Conservation (phyloP, 1,140 invertebrate genomes). For the Dolichoris vasculosae region DNA sequence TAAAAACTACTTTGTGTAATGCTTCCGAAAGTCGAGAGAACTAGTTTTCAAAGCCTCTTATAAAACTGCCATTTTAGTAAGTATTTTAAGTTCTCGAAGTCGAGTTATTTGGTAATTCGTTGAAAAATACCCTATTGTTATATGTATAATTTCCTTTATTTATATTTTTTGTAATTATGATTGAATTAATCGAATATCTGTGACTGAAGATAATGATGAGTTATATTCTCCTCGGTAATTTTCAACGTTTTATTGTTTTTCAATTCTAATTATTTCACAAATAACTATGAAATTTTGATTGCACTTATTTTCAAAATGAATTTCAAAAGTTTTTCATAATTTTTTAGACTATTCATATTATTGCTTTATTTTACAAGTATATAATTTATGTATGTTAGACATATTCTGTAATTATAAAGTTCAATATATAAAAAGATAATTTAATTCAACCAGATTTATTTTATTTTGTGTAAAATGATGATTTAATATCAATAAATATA, state of each 20-base stretch:
- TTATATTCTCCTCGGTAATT: neutral
- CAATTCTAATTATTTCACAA: neutral
- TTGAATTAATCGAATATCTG: neutral
- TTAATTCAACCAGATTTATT: too few relatives aligned
- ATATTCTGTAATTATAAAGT: neutral
- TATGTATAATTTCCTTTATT: neutral
- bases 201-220: neutral
- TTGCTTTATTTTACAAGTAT: neutral
- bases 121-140: neutral
- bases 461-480: too few relatives aligned
- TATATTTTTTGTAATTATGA: neutral
- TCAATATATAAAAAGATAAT: neutral
- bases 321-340: neutral
- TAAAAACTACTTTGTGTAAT: neutral
- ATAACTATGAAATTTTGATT: neutral
- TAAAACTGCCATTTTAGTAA: neutral
- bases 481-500: too few relatives aligned
- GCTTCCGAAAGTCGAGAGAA: neutral
- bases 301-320: neutral
- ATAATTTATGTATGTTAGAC: neutral
- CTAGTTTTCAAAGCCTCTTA: neutral
- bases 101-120: too few relatives aligned
- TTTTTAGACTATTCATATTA: neutral
- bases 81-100: neutral
- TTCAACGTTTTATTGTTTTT: neutral